A percentile compares a stretch with the other conserved stretches of the same genome.
Evolutionary conservation across 1,140 invertebrate genomes (phyloP).

Genomic region (Bombus waltoni): DNA sequence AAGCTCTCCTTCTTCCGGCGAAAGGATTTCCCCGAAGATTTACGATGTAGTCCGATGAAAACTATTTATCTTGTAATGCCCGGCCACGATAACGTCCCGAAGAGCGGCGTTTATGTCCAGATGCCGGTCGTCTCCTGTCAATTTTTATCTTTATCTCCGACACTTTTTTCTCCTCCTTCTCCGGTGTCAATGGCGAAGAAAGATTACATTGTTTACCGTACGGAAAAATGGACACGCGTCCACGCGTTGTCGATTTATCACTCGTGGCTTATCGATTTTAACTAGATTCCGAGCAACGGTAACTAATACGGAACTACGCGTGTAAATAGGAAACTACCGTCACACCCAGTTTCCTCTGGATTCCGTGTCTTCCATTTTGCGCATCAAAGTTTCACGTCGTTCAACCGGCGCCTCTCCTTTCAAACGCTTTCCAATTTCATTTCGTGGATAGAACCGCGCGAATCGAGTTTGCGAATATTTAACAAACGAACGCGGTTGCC

Average conservation of each 20-base stretch:
- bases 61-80: slow-evolving; percentile 75
- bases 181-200: slow-evolving; percentile 29
- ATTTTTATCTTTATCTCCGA: slow-evolving; percentile 48
- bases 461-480: neutral
- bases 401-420: neutral
- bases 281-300: neutral
- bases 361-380: neutral
- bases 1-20: slow-evolving; percentile 26
- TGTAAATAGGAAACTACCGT: neutral
- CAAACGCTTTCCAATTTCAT: neutral
- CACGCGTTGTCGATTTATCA: neutral
- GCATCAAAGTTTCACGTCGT: neutral
- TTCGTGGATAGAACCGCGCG: neutral
- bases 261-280: neutral
- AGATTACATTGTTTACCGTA: slow-evolving; percentile 14
- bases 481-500: neutral
- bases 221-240: neutral
- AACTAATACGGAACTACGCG: neutral
- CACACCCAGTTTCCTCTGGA: neutral
- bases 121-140: slow-evolving; percentile 56
- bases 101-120: slow-evolving; percentile 46
- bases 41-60: slow-evolving; percentile 76
- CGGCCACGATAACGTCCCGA: slow-evolving; percentile 67
- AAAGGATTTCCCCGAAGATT: slow-evolving; percentile 71
- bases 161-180: slow-evolving; percentile 24